Evolutionary conservation across 2,888 invertebrate species (phyloP), one percentile per base, ranked within the genome.

Genomic region (Trimorus sp.): DNA sequence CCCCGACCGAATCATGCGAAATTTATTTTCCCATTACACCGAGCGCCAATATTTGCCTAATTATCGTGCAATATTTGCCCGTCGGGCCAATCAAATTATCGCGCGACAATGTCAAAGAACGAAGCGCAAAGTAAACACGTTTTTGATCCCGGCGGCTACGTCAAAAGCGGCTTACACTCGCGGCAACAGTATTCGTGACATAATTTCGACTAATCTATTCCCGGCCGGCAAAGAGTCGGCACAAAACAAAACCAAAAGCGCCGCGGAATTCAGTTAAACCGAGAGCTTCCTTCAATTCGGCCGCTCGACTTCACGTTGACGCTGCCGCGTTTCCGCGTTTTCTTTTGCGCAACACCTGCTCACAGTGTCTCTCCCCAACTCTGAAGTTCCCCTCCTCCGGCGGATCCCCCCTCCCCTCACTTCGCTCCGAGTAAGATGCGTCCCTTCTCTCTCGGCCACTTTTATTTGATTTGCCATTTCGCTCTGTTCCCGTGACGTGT

Each of bases 281-380:
- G 6, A 75, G 75, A 65, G 59, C 26, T 26, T 70, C 70, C 73
- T 68, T 75, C 40, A 58, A 75, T 75, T 68, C 56, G 56, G 62
- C 42, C 65, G 82, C 79, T 70, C 80, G 76, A 84, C 79, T 86
- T 85, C 85, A 86, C 36, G 68, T 86, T 85, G 70, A 75, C 70
- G 75, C 42, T 75, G 85, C 76, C 82, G 84, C 87, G 84, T 88
- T 90, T 90, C 89, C 90, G 89, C 87, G 86, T 90, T 90, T 88
- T 87, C 84, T 86, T 89, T 87, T 26, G 86, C 88, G 86, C 87
- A 88, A 88, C 89, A 89, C 87, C 88, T 88, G 88, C 87, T 86
- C 85, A 81, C 84, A 26, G 26, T 26, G 26, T 26, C 26, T 26
- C 26, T 26, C 26, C 26, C 26, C 26, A 1, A 26, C 26, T 4